A percentile compares a stretch with the other conserved stretches of the same genome.
phyloP scores from a whole-genome alignment of 2,797 vertebrate genomes.

The Tragelaphus eurycerus region DNA sequence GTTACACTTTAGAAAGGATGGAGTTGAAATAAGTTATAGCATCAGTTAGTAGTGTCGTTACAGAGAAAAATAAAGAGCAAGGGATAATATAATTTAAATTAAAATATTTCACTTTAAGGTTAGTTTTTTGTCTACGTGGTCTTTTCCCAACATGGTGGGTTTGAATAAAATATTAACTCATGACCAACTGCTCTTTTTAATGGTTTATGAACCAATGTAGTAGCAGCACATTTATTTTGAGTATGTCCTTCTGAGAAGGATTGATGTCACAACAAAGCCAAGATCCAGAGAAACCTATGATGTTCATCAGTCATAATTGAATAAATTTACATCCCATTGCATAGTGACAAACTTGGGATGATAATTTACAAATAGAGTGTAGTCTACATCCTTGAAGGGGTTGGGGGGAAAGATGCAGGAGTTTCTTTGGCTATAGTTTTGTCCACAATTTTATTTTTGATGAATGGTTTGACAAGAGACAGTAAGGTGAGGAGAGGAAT shows the following conservation, averaged over 20 bases:
- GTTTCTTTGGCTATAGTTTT: neutral
- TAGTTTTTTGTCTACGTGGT: constrained; percentile 36
- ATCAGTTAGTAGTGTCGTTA: constrained; percentile 59
- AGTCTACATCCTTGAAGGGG: neutral
- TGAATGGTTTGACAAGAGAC: neutral
- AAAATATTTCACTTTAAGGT: constrained; percentile 43
- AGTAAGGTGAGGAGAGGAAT: neutral
- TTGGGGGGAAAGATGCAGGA: neutral
- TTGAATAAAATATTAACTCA: constrained; percentile 50
- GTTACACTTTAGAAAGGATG: constrained; percentile 75
- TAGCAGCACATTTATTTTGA: constrained; percentile 36
- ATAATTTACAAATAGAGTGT: neutral
- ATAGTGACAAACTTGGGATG: neutral
- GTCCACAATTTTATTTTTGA: neutral
- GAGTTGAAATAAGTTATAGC: constrained; percentile 70
- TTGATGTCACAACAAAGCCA: neutral
- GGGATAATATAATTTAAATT: constrained; percentile 47
- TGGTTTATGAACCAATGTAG: neutral
- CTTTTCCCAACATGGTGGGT: constrained; percentile 27
- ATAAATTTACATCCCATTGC: constrained; percentile 30
- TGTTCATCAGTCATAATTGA: constrained; percentile 6
- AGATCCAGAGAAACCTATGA: neutral
- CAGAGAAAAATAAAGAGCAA: constrained; percentile 62
- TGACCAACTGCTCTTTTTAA: constrained; percentile 12
- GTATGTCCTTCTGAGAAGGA: constrained; percentile 2